Base-by-base conservation (phyloP, 2,113 vertebrate genomes). In the Corythaeola cristata region DNA sequence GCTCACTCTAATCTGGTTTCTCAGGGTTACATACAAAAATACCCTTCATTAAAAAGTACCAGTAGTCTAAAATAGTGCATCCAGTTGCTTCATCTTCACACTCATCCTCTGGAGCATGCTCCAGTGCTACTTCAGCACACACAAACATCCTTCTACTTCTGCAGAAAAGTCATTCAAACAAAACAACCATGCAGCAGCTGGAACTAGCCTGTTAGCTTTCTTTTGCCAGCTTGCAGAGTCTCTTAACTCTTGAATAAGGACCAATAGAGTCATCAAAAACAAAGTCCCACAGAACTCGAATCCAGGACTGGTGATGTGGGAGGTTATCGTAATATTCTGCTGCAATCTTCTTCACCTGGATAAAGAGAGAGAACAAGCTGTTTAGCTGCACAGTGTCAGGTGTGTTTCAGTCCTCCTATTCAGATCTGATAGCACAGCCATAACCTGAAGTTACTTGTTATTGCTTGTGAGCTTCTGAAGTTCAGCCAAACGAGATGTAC, bases 281-380 rank as follows among this genome's bases (percentile, higher is more conserved):
- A 83, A 99, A 99, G 95, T 99, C 99, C 99, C 99, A 99, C 55
- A 99, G 98, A 64, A 99, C 99, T 60, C 97, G 98, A 83, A 97
- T 95, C 99, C 99, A 99, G 63, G 99, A 99, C 53, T 98, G 98
- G 97, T 99, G 99, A 74, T 99, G 98, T 8, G 99, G 99, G 80
- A 99, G 98, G 49, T 97, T 97, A 97, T 99, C 98, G 1, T 99
- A 99, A 97, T 98, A 99, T 94, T 99, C 99, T 5, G 99, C 98
- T 32, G 99, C 99, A 1, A 99, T 99, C 98, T 98, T 98, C 97
- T 99, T 99, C 74, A 99, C 99, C 99, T 99, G 98, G 26, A 50
- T 93, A 93, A 93, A 90, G 53, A 96, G 84, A 96, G 84, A 94
- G 66, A 91, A 89, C 1, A 8, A 88, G 77, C 55, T 72, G n/a